Evolutionary conservation across 2,797 vertebrate genomes (phyloP).

Genomic region (Brachyrhaphis roseni): DNA sequence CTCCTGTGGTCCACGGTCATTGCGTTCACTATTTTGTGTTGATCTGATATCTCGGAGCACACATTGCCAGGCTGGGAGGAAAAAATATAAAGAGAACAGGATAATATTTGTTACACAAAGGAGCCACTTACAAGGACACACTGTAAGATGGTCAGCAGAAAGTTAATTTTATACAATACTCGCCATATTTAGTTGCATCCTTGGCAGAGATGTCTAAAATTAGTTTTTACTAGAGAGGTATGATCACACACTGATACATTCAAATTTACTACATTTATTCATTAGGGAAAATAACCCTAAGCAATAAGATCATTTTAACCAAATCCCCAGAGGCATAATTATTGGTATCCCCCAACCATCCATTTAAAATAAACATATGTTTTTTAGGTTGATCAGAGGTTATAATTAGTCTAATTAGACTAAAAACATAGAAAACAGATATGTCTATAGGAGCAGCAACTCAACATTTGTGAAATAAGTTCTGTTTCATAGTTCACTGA

Average conservation of each 20-base stretch:
- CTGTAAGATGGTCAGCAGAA: not conserved
- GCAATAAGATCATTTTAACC: not conserved
- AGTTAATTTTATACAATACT: not conserved
- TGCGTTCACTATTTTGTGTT: conserved; percentile 89
- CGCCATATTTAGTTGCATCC: not conserved
- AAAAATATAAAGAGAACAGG: conserved; percentile 4
- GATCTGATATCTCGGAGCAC: conserved; percentile 94
- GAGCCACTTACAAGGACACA: not conserved
- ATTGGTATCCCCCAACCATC: not conserved
- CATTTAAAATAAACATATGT: not conserved
- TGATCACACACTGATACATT: not conserved
- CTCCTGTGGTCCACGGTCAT: conserved; percentile 93
- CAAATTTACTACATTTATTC: not conserved
- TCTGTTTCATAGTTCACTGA: too few relatives aligned
- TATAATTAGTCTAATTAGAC: not conserved
- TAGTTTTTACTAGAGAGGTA: not conserved
- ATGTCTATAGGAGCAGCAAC: not conserved
- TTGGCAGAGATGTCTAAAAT: not conserved
- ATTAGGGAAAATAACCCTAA: not conserved
- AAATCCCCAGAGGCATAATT: not conserved
- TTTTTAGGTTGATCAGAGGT: not conserved
- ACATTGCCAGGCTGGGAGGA: conserved; percentile 91
- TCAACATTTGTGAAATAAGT: not conserved
- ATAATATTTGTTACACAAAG: conserved; percentile 11
- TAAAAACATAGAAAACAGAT: too few relatives aligned